These are phyloP conservation scores for Simalia tracyae DNA, from an alignment of 2,797 vertebrate species.

Conservation along the genomic window DNA sequence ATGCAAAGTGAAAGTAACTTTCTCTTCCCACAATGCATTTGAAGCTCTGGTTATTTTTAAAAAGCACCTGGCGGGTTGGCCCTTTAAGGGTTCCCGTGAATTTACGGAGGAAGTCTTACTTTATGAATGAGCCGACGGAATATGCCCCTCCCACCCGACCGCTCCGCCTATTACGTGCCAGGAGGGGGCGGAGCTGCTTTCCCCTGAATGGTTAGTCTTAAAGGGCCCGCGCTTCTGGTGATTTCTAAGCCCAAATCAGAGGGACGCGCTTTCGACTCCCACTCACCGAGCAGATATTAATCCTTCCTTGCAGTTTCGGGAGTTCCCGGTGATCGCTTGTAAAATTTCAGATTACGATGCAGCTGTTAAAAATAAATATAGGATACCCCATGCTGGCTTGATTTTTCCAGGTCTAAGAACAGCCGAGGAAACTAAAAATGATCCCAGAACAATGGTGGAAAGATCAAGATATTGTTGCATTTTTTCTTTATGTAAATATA, in stretches of 20 bases:
- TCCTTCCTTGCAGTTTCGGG: neutral
- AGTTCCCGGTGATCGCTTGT: neutral
- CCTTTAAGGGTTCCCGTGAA: constrained; percentile 12
- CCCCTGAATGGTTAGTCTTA: neutral
- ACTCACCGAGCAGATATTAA: neutral
- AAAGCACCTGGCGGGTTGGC: neutral
- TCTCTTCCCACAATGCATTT: constrained; percentile 47
- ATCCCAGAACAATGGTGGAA: neutral
- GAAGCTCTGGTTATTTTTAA: neutral
- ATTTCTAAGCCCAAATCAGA: neutral
- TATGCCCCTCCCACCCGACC: neutral
- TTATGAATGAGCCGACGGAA: neutral
- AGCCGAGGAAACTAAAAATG: neutral
- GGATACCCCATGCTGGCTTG: neutral
- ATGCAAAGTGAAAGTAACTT: constrained; percentile 78
- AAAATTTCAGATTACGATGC: neutral
- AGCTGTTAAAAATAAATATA: neutral
- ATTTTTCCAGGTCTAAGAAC: neutral
- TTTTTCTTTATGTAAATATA: neutral
- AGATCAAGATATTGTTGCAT: neutral
- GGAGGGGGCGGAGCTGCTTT: neutral
- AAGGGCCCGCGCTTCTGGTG: neutral
- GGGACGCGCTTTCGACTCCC: neutral
- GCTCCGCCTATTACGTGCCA: neutral
- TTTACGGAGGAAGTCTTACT: neutral